A percentile compares a stretch with the other conserved stretches of the same genome.
phyloP scores from a whole-genome alignment of 2,888 invertebrate species.

The Drosophila fulvimacula region DNA sequence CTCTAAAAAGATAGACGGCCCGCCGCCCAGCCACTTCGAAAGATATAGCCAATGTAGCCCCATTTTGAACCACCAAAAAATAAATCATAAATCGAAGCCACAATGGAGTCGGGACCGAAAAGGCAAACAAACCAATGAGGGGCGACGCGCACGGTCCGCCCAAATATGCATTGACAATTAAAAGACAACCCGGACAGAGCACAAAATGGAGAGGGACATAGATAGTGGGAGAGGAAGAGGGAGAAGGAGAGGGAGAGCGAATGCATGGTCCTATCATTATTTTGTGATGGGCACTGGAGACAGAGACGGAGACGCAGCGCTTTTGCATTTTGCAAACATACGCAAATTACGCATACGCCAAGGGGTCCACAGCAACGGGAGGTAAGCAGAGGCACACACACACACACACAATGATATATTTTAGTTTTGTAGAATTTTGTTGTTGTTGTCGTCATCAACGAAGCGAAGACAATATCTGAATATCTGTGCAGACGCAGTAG shows the following conservation, averaged over 20 bases:
- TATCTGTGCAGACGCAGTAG: conserved; percentile 18
- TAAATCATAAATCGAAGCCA: conserved; percentile 74
- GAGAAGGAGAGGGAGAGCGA: not conserved
- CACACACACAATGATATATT: conserved; percentile 57
- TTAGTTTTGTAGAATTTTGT: conserved; percentile 66
- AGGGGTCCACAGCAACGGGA: not conserved
- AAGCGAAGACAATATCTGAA: conserved; percentile 70
- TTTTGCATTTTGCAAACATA: conserved; percentile 63
- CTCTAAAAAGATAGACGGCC: not conserved
- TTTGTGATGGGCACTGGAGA: conserved; percentile 58
- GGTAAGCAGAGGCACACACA: not conserved
- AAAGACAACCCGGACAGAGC: conserved; percentile 38
- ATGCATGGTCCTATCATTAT: conserved; percentile 65
- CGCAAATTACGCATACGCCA: conserved; percentile 69
- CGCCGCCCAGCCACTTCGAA: not conserved
- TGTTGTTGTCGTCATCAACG: conserved; percentile 49
- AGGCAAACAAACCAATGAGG: conserved; percentile 54
- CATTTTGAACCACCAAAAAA: conserved; percentile 59
- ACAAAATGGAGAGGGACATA: not conserved
- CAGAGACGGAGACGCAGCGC: conserved; percentile 42
- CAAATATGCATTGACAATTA: conserved; percentile 77
- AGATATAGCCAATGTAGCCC: conserved; percentile 29
- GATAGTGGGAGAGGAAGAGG: not conserved
- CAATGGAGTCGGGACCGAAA: conserved; percentile 50
- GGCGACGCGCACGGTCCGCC: conserved; percentile 12